phyloP scores from a whole-genome alignment of 1,140 invertebrate species.

The Pseudomyrmex gracilis region DNA sequence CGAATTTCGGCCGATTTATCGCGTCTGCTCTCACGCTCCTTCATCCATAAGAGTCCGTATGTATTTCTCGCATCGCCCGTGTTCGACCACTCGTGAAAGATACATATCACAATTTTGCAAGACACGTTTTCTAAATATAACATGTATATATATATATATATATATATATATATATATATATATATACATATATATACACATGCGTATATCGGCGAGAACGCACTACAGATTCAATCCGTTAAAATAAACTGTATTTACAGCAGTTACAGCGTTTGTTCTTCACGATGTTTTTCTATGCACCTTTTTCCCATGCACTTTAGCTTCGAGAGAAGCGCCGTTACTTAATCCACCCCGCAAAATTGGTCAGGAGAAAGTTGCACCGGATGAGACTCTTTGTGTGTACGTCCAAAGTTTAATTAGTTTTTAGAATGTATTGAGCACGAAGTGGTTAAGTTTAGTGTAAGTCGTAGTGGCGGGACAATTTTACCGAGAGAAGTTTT shows the following conservation, averaged over 20 bases:
- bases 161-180: background rate
- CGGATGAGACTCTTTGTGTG: slow-evolving; percentile 66
- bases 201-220: no score
- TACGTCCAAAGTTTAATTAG: slow-evolving; percentile 85
- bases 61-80: slow-evolving; percentile 30
- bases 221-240: no score
- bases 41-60: slow-evolving; percentile 30
- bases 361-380: slow-evolving; percentile 64
- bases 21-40: slow-evolving; percentile 51
- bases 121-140: slow-evolving; percentile 19
- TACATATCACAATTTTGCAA: background rate
- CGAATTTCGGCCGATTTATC: slow-evolving; percentile 59
- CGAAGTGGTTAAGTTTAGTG: slow-evolving; percentile 79
- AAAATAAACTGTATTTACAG: no score
- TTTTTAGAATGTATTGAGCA: slow-evolving; percentile 82
- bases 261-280: slow-evolving; percentile 44
- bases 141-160: background rate
- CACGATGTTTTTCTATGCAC: slow-evolving; percentile 57
- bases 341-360: slow-evolving; percentile 68
- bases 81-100: background rate
- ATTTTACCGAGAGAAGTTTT: slow-evolving; percentile 84
- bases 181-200: background rate
- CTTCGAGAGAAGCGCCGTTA: slow-evolving; percentile 25
- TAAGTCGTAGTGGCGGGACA: slow-evolving; percentile 80
- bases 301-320: slow-evolving; percentile 32